Conservation (phyloP, 2,888 invertebrate genomes). For the Parapristionchus giblindavisi region DNA sequence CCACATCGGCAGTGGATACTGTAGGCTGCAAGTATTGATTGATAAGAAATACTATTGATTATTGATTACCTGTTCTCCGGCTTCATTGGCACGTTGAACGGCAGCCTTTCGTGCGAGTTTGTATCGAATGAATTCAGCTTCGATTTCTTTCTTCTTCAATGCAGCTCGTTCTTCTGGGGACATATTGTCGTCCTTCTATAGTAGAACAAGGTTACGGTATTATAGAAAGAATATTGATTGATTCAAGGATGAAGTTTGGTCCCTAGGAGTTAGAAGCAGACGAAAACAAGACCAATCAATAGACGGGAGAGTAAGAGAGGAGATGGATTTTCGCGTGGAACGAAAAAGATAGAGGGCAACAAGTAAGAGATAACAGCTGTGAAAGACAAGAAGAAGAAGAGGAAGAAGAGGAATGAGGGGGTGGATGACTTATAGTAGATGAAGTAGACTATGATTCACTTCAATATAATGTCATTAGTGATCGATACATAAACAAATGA, state of each 20-base stretch:
- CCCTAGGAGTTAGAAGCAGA: neutral
- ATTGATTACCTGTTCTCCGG: constrained; percentile 21
- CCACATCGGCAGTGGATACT: constrained; percentile 36
- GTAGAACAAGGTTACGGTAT: too few relatives aligned
- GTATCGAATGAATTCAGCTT: constrained; percentile 67
- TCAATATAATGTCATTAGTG: too few relatives aligned
- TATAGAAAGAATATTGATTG: neutral
- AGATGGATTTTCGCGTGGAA: too few relatives aligned
- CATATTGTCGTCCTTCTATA: constrained; percentile 60
- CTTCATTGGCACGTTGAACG: constrained; percentile 47
- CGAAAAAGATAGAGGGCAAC: neutral
- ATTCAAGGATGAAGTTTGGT: neutral
- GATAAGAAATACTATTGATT: neutral
- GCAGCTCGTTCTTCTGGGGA: constrained; percentile 66
- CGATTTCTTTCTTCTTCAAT: constrained; percentile 66
- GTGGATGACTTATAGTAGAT: neutral
- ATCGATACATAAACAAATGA: too few relatives aligned
- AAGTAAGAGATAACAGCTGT: neutral
- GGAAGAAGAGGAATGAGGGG: constrained; percentile 6
- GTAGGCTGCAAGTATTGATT: neutral
- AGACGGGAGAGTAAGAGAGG: neutral
- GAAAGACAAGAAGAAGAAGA: neutral
- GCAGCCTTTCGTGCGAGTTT: constrained; percentile 65
- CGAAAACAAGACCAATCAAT: neutral
- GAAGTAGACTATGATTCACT: neutral